Evolutionary conservation across 2,113 vertebrate genomes (phyloP).

Genomic region (Solenodon paradoxus): DNA sequence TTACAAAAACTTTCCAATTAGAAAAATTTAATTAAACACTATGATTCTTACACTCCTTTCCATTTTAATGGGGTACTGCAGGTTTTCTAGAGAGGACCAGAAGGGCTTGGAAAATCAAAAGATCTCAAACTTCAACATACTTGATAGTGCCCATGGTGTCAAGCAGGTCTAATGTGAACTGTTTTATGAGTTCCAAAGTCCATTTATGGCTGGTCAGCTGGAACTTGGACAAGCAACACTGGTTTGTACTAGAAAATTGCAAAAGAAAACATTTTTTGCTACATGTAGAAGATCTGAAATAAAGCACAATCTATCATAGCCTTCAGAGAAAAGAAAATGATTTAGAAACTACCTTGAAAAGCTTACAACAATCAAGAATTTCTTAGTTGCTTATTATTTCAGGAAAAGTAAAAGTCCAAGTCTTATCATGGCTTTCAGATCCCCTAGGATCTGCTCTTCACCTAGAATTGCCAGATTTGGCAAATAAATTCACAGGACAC

Average conservation of each 20-base stretch:
- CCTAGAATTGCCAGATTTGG: neutral
- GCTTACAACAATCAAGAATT: neutral
- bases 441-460: neutral
- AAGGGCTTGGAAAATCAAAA: neutral
- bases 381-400: neutral
- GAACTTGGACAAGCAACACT: neutral
- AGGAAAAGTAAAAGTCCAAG: neutral
- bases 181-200: neutral
- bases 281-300: neutral
- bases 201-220: rapidly evolving
- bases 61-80: neutral
- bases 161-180: neutral
- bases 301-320: neutral
- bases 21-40: conserved; percentile 64
- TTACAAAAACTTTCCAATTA: conserved; percentile 66
- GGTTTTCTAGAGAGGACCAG: neutral
- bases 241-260: neutral
- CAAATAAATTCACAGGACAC: neutral
- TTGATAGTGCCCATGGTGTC: rapidly evolving
- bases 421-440: neutral
- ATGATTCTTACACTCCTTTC: neutral
- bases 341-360: neutral
- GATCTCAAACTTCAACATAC: neutral
- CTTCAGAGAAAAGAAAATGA: neutral
- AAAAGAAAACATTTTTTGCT: neutral